phyloP scores from a whole-genome alignment of 1,140 invertebrate genomes.

The Drosophila eugracilis region DNA sequence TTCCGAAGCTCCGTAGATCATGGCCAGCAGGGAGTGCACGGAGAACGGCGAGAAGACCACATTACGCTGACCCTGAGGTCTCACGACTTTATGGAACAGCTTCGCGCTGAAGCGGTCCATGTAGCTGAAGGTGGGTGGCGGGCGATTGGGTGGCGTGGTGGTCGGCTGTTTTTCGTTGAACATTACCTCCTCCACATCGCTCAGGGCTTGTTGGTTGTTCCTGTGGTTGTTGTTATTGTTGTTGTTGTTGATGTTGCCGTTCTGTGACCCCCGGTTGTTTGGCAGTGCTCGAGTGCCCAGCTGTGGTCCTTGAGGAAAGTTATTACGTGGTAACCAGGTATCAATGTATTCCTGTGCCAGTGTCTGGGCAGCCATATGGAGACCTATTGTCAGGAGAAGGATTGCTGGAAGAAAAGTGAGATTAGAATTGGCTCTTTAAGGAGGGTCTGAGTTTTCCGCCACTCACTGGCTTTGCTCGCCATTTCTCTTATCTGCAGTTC shows the following conservation, averaged over 20 bases:
- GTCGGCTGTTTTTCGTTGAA: background rate
- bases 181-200: background rate
- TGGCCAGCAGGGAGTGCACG: conserved; percentile 55
- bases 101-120: conserved; percentile 63
- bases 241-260: background rate
- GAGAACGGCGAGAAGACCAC: conserved; percentile 71
- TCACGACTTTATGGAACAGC: conserved; percentile 53
- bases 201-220: background rate
- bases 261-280: background rate
- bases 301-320: background rate
- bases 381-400: conserved; percentile 19
- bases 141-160: conserved; percentile 2
- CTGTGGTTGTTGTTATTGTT: background rate
- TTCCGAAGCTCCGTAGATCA: conserved; percentile 51
- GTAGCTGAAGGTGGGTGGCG: conserved; percentile 37
- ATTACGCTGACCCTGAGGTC: conserved; percentile 15
- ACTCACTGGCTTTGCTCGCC: conserved; percentile 66
- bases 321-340: background rate
- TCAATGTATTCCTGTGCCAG: background rate
- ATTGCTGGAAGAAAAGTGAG: conserved; percentile 10
- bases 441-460: background rate
- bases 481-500: conserved; percentile 33
- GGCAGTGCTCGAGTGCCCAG: background rate
- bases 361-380: conserved; percentile 5
- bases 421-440: background rate